Base-by-base conservation (phyloP, 2,888 invertebrate genomes). In the Gibbula magus region DNA sequence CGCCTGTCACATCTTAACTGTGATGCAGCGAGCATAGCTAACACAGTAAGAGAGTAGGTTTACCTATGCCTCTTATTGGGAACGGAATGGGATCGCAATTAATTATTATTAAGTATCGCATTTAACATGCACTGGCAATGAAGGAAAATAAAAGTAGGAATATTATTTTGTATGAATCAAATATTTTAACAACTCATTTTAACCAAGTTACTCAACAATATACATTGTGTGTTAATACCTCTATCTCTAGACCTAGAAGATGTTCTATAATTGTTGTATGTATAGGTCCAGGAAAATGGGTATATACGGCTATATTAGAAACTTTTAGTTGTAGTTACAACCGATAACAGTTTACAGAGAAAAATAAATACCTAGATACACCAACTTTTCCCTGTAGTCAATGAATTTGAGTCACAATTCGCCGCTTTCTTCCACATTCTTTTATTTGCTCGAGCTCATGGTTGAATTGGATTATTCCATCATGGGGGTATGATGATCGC, bases 391-490 rank as follows among this genome's bases (percentile, higher is more conserved):
- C 70, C 20, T 70, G 70, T 70, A 32, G 70, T 70, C 70, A 70
- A 70, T 70, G 39, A 61, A 16, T 61, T 61, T 61, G 61, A 61
- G 61, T 25, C 5, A 61, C 29, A 29, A 70, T 70, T 70, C 70
- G 70, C 35, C 70, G 35, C 70, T 70, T 35, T 32, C 70, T 70
- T 35, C 35, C 16, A 70, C n/a, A 35, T 35, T 70, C 35, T 39
- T 70, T 70, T 70, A 70, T 70, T 70, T 70, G 70, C 70, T 29
- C 35, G 70, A 70, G 70, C 39, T 39, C 70, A 70, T 70, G 70
- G 20, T 70, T 61, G 45, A 61, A 61, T 61, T 61, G 61, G 61
- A 61, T 29, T 61, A 22, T 61, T 61, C 61, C 29, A 25, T 16
- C 18, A 61, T 25, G 13, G 61, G 61, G 61, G 13, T 29, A 29